phyloP scores from a whole-genome alignment of 2,888 invertebrate genomes.

The Sarcophaga carnaria region DNA sequence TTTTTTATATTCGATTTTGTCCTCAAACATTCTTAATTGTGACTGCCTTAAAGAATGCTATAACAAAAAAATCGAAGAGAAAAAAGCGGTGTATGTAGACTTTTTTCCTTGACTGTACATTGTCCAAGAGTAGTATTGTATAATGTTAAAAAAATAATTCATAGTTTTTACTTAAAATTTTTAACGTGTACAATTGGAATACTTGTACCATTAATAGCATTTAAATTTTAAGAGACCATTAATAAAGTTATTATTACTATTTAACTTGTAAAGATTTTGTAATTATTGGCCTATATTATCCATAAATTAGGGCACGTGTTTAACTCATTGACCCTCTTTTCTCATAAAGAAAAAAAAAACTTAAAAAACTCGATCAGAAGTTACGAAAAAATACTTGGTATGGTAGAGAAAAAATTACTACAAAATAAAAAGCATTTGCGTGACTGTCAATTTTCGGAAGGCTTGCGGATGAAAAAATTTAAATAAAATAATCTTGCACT shows the following conservation, averaged over 20 bases:
- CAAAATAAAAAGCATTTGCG: constrained; percentile 37
- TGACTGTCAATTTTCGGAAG: constrained; percentile 59
- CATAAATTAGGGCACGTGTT: neutral
- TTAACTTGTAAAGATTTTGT: neutral
- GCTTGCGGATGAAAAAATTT: constrained; percentile 5
- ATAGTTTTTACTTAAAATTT: too few species aligned
- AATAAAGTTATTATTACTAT: neutral
- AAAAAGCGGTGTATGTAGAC: too few species aligned
- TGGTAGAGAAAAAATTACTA: neutral
- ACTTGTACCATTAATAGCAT: too few species aligned
- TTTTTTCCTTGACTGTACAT: too few species aligned
- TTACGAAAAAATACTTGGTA: neutral
- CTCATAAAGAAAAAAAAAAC: neutral
- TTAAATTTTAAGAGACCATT: too few species aligned
- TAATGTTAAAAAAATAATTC: too few species aligned
- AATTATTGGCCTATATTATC: neutral
- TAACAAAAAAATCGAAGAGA: too few species aligned
- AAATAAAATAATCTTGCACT: constrained; percentile 42
- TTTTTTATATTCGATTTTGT: too few species aligned
- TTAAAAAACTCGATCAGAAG: neutral
- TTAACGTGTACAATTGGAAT: too few species aligned
- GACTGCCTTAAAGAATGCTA: too few species aligned
- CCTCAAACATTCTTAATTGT: too few species aligned
- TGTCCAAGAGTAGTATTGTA: too few species aligned
- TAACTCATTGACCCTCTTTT: neutral